Evolutionary conservation across 1,140 invertebrate species (phyloP).

Genomic region (Rhopalosiphum padi): DNA sequence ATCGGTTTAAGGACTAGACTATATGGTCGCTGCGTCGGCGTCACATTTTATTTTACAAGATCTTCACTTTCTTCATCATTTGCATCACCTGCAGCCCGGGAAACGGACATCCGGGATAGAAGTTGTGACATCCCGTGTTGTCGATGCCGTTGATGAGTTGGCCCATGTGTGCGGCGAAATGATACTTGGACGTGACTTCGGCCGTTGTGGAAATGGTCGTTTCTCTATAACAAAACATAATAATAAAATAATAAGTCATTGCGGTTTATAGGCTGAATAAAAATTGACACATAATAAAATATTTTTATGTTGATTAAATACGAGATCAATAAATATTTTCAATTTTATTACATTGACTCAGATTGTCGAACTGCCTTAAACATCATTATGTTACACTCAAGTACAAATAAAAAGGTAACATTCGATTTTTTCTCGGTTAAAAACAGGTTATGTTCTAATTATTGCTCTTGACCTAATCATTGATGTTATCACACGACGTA

Average conservation of each 20-base stretch:
- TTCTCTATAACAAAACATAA: constrained; percentile 65
- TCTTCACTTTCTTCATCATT: constrained; percentile 72
- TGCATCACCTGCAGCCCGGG: constrained; percentile 71
- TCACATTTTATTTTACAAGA: constrained; percentile 12
- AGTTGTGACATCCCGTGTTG: constrained; percentile 75
- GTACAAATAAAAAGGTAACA: not conserved
- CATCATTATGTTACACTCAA: not conserved
- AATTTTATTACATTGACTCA: not conserved
- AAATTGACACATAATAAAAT: not conserved
- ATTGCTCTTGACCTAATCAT: not conserved
- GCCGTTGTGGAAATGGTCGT: constrained; percentile 70
- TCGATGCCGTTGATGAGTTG: constrained; percentile 76
- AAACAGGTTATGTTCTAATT: too few species aligned
- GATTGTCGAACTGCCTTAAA: not conserved
- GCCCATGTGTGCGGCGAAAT: constrained; percentile 84
- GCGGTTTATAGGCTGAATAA: not conserved
- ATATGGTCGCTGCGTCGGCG: not conserved
- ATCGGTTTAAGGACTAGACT: constrained; percentile 34
- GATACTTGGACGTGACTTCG: constrained; percentile 76
- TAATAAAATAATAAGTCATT: constrained; percentile 50
- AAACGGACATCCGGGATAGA: constrained; percentile 75
- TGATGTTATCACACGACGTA: not conserved
- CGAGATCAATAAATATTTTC: not conserved
- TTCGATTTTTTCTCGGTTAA: not conserved
- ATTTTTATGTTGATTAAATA: not conserved